These are phyloP conservation scores for Resseliella maxima DNA, from an alignment of 2,888 invertebrate genomes.

Conservation along the genomic window DNA sequence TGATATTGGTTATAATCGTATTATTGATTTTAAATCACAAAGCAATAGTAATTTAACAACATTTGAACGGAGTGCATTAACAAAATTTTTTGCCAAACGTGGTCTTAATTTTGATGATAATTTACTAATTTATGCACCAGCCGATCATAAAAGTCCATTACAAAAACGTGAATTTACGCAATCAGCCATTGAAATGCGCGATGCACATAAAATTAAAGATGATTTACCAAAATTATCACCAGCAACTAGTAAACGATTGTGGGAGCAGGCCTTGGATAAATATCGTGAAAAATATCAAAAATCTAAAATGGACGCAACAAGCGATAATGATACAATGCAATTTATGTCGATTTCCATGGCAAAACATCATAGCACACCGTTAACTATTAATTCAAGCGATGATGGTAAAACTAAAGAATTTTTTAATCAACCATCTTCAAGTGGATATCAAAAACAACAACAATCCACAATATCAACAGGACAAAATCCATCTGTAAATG, in stretches of 20 bases:
- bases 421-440: not conserved
- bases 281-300: constrained; percentile 54
- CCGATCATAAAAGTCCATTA: not conserved
- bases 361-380: constrained; percentile 56
- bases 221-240: constrained; percentile 1
- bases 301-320: not conserved
- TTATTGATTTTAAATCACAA: constrained; percentile 69
- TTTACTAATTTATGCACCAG: constrained; percentile 43
- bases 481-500: not conserved
- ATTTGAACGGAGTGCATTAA: constrained; percentile 65
- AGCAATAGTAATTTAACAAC: constrained; percentile 67
- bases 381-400: not conserved
- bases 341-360: constrained; percentile 5
- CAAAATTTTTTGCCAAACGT: constrained; percentile 62
- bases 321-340: not conserved
- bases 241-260: constrained; percentile 32
- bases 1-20: constrained; percentile 78
- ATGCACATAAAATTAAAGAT: not conserved
- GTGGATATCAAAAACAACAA: too few species aligned
- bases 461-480: too few species aligned
- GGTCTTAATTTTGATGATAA: constrained; percentile 58
- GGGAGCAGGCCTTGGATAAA: constrained; percentile 39
- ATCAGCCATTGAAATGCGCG: constrained; percentile 50
- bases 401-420: not conserved
- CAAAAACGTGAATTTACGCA: constrained; percentile 43